phyloP scores from a whole-genome alignment of 2,113 vertebrate genomes.

The Cercocebus atys region DNA sequence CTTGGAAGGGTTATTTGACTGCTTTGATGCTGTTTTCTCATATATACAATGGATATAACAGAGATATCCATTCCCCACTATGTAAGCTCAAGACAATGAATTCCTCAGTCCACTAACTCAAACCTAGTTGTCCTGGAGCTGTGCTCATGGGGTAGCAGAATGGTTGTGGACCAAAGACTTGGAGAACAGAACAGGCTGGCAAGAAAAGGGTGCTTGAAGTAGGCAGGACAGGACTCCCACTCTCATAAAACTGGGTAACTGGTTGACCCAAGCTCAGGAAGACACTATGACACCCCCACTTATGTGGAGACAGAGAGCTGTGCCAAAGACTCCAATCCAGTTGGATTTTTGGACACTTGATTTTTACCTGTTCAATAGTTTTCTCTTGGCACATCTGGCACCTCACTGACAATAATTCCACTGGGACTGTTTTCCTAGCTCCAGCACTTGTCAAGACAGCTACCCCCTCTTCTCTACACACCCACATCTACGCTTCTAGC shows the following conservation, averaged over 20 bases:
- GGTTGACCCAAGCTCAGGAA: no score
- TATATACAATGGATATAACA: accelerated
- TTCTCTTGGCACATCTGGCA: not conserved
- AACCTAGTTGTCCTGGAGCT: accelerated
- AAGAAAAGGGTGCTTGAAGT: not conserved
- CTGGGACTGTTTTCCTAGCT: not conserved
- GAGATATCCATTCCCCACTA: accelerated
- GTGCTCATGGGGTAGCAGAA: not conserved
- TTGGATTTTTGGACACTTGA: not conserved
- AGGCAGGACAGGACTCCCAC: not conserved
- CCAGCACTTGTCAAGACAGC: not conserved
- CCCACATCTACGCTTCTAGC: not conserved
- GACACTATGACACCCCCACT: not conserved
- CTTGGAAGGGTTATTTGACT: not conserved
- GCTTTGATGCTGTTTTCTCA: not conserved
- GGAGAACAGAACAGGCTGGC: accelerated
- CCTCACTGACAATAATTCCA: not conserved
- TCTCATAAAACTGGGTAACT: not conserved
- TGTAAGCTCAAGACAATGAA: not conserved
- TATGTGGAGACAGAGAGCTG: not conserved
- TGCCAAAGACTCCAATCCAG: not conserved
- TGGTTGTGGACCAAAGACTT: not conserved
- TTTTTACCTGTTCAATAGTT: no score
- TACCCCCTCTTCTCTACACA: not conserved
- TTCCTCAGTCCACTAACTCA: not conserved